phyloP scores from a whole-genome alignment of 2,888 invertebrate species.

The Petrolisthes manimaculis region DNA sequence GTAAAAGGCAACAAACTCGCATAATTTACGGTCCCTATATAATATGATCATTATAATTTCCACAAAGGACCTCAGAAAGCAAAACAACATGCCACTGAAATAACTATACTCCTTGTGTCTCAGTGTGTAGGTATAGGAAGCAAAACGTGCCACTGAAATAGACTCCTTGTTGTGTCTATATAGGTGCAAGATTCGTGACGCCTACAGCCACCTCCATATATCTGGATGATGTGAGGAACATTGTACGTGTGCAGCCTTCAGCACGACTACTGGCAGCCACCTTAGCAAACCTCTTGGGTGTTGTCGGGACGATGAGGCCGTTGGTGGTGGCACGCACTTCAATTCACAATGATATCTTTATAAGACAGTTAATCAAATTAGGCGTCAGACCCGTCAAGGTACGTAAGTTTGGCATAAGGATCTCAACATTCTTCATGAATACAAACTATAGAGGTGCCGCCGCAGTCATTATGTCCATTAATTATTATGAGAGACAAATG shows the following conservation, averaged over 20 bases:
- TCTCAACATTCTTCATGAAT: neutral
- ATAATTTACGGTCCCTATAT: too few relatives aligned
- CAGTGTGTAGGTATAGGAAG: too few relatives aligned
- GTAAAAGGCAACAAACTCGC: too few relatives aligned
- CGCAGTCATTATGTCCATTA: neutral
- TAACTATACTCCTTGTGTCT: too few relatives aligned
- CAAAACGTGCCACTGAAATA: too few relatives aligned
- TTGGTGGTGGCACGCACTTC: conserved; percentile 42
- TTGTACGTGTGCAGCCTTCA: conserved; percentile 41
- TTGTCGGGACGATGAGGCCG: conserved; percentile 11
- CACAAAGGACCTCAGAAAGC: too few relatives aligned
- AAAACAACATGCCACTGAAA: too few relatives aligned
- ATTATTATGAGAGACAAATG: too few relatives aligned
- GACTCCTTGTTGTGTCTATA: too few relatives aligned
- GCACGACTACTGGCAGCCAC: conserved; percentile 34
- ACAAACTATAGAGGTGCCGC: neutral
- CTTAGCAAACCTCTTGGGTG: conserved; percentile 34
- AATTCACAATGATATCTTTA: conserved; percentile 46
- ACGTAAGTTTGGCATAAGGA: neutral
- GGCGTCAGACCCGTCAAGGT: conserved; percentile 41
- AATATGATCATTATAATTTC: too few relatives aligned
- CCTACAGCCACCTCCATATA: conserved; percentile 47
- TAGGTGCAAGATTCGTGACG: conserved; percentile 49
- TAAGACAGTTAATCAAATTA: conserved; percentile 7
- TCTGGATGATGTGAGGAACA: conserved; percentile 34